Base-by-base conservation (phyloP, 53 echinoderm and acorn worm genomes). In the Echinometra lucunter region DNA sequence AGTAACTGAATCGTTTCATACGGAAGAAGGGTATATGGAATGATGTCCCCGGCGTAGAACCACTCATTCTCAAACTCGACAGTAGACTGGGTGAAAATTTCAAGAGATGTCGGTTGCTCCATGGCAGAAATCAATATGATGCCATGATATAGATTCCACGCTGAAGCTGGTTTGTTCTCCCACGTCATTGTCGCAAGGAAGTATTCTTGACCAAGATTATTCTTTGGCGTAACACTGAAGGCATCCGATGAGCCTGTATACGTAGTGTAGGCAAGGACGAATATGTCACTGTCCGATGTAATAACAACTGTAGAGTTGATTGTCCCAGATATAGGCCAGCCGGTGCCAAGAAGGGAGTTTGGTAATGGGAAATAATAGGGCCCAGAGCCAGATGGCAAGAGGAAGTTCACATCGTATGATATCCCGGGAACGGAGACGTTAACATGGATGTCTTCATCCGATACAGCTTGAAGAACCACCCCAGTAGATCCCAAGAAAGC, bases 261-360 rank as follows among this genome's bases (percentile, higher is more conserved):
- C 11, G 18, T 17, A 45, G 23, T 89, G 34, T 57, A 89, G 7
- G 57, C n/a, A 6, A 58, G 15, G 11, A 58, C 56, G 15, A 21
- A 23, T 63, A 63, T 63, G 3, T 63, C 63, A 18, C 23, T 18
- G 23, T 63, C 23, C 4, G 63, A 57, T 55, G 32, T 89, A 15
- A 89, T 3, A 19, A 89, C 32, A 35, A 89, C 58, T 27, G 89
- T 89, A n/a, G 58, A 57, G 89, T 89, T 89, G 15, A 55, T 11
- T 2, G n/a, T 15, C 7, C 35, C 89, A 1, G 57, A 6, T 18
- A 42, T 18, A 21, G 4, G 17, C 4, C 32, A n/a, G n/a, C n/a
- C n/a, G n/a, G n/a, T 7, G 15, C 35, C 11, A 23, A 89, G 30
- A 6, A 89, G 89, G 35, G 56, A 37, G 9, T 27, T 37, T 49